Base-by-base conservation (phyloP, 2,888 invertebrate genomes). In the Dysmachus trigonus region DNA sequence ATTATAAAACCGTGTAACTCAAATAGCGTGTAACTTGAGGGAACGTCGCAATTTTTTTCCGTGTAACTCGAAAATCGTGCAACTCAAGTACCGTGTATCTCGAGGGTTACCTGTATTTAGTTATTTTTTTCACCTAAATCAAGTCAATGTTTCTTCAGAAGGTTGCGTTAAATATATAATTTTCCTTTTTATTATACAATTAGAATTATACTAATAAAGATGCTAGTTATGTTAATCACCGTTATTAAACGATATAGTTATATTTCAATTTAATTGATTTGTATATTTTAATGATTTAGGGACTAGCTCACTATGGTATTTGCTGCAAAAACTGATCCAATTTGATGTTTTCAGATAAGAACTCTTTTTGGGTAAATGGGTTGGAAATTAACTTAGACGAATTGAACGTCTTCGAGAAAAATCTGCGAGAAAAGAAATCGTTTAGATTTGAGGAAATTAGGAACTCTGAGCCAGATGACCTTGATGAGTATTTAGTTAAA, bases 331-430 rank as follows among this genome's bases (percentile, higher is more conserved):
- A 62, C 22, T 62, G 18, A 62, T 18, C 0, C 0, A 62, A 27
- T 62, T 62, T 62, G 7, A 83, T 90, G 88, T 88, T 92, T 92
- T 90, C 91, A 92, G 92, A 90, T 89, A 89, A 89, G 88, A 89
- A 89, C 89, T 90, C 89, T 84, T 92, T 92, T 90, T 90, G 90
- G 89, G 89, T 91, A 88, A 92, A 92, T 89, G 92, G 92, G 86
- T 90, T 92, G 90, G 92, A 92, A 90, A 91, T 92, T 89, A 92
- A 92, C 91, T 91, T 92, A 90, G 91, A 91, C 88, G 92, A 92
- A 88, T 90, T 92, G 88, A 91, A 91, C 87, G 89, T 89, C 85
- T 90, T 92, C 89, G 92, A 92, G 89, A 90, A 90, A 86, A 90
- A 90, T 82, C 88, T 92, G 13, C 89, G 90, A 88, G 90, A 90